Conservation (phyloP, 2,888 invertebrate genomes). For the Thereva unica region DNA sequence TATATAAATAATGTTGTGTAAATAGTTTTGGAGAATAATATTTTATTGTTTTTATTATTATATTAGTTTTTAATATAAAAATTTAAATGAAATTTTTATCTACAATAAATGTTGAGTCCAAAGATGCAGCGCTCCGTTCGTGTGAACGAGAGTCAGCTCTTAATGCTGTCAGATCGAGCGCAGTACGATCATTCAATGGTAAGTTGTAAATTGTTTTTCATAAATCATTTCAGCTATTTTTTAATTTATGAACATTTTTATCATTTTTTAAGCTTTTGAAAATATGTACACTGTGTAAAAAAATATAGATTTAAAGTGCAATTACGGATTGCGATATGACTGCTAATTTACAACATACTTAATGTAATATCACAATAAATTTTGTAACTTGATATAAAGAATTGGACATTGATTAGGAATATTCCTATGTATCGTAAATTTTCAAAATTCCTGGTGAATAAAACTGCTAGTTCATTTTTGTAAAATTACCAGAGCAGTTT, state of each 20-base stretch:
- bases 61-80: slow-evolving; percentile 7
- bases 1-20: slow-evolving; percentile 9
- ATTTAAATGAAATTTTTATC: slow-evolving; percentile 28
- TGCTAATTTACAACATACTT: too few relatives aligned
- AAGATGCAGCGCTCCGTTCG: slow-evolving; percentile 85
- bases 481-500: too few relatives aligned
- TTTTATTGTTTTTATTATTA: slow-evolving; percentile 12
- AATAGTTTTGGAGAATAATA: slow-evolving; percentile 13
- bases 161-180: slow-evolving; percentile 84
- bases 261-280: neutral
- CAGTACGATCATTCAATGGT: slow-evolving; percentile 77
- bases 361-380: too few relatives aligned
- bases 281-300: too few relatives aligned
- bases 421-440: too few relatives aligned
- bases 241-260: neutral
- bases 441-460: too few relatives aligned
- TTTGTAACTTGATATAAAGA: too few relatives aligned
- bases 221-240: neutral
- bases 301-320: too few relatives aligned
- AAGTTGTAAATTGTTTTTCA: slow-evolving; percentile 39
- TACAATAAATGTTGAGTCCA: slow-evolving; percentile 70
- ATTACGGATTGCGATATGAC: too few relatives aligned
- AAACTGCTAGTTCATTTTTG: too few relatives aligned
- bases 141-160: slow-evolving; percentile 82
- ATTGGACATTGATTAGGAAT: too few relatives aligned